These are phyloP conservation scores for Diaphora mendica DNA, from an alignment of 2,888 invertebrate genomes.

Conservation along the genomic window DNA sequence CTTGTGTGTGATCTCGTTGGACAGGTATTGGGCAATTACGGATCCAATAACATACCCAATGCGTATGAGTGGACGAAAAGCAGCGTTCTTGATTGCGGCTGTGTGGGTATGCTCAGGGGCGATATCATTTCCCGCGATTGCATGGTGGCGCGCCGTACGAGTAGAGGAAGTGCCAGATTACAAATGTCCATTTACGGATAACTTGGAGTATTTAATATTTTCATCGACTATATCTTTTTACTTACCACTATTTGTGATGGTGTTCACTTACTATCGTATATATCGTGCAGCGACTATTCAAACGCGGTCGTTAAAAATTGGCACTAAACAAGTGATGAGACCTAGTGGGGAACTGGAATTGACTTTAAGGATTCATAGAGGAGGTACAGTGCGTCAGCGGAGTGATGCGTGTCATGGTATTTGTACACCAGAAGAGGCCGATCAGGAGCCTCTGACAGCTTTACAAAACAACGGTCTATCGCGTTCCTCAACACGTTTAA, in stretches of 20 bases:
- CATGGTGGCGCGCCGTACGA: conserved; percentile 97
- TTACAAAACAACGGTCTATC: conserved; percentile 92
- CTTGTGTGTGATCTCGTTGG: conserved; percentile 98
- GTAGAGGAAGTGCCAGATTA: conserved; percentile 92
- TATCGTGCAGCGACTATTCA: conserved; percentile 97
- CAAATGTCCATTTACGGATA: conserved; percentile 98
- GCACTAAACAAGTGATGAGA: conserved; percentile 95
- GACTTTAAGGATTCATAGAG: conserved; percentile 97
- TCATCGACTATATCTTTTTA: conserved; percentile 99
- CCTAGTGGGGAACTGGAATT: conserved; percentile 94
- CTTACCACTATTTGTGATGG: conserved; percentile 98
- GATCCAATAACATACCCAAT: conserved; percentile 99
- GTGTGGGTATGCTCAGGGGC: conserved; percentile 99
- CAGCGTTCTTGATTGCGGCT: conserved; percentile 94
- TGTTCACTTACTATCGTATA: conserved; percentile 98
- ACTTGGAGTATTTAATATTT: conserved; percentile 97
- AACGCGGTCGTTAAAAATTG: conserved; percentile 95
- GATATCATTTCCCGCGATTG: conserved; percentile 99
- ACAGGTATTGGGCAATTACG: conserved; percentile 99
- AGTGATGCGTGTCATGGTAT: conserved; percentile 83
- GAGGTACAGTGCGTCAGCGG: conserved; percentile 91
- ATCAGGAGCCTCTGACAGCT: conserved; percentile 91
- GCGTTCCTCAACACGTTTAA: conserved; percentile 89
- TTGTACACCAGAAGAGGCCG: conserved; percentile 89
- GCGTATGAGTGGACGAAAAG: conserved; percentile 95